Base-by-base conservation (phyloP, 2,888 invertebrate species). In the Pterobdella sp. region DNA sequence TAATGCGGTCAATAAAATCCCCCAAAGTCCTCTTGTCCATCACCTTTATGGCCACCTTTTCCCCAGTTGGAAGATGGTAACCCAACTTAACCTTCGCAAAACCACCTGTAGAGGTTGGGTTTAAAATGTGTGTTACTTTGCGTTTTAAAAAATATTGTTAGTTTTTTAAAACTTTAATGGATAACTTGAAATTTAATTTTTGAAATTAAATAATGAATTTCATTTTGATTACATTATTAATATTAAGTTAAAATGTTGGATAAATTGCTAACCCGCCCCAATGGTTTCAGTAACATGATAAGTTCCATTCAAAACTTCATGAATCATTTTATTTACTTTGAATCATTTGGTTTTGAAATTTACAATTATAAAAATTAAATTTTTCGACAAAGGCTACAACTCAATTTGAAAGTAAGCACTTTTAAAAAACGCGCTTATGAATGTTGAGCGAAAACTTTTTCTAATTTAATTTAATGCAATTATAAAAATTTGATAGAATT, bases 1-100 rank as follows among this genome's bases (percentile, higher is more conserved):
- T 87, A 10, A 91, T 89, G 78, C 91, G 83, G 26, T 88, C 89
- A 67, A 91, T 85, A 82, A 91, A 90, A 79, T 89, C 89, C 72
- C 90, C 90, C 70, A 91, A 83, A 67, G 86, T 84, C 68, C 85
- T 84, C 83, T 91, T 91, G 79, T 91, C 89, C 88, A 92, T 90
- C 72, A 91, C 90, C 84, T 91, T 91, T 75, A 91, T 88, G 65
- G 91, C 91, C 71, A 91, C 91, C 83, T 89, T 90, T 81, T 91
- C 90, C 49, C 90, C 90, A 68, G 91, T 91, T n/a, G 89, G 86
- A 72, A 88, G 80, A 84, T 92, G 91, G 18, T 88, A 90, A 10
- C 89, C 91, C 71, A 90, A 84, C 81, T 90, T 90, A 14, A 91
- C 91, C 86, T 91, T 91, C 3, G 90, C 91, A 83, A 91, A 91